Base-by-base conservation (phyloP, 2,797 vertebrate genomes). In the Oreortyx pictus region DNA sequence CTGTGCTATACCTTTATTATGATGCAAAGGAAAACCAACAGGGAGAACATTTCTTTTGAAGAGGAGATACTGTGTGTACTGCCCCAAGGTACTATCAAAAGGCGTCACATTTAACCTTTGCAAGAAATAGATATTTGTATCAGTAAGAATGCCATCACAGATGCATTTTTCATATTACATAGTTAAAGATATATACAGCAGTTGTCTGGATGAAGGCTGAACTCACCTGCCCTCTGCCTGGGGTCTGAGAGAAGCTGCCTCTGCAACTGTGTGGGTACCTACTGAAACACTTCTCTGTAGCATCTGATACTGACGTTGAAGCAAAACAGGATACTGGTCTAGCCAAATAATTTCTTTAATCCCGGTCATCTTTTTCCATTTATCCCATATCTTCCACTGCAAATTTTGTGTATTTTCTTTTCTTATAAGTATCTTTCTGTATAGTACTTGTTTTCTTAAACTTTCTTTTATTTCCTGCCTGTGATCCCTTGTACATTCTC, bases 21-120 rank as follows among this genome's bases (percentile, higher is more conserved):
- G 83, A 76, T 73, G 29, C 46, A 67, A 92, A 70, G 43, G 56
- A 78, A 89, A 89, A 41, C 10, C 80, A 89, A 86, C 90, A 94
- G 56, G 35, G 50, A 92, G 89, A 79, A 70, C 31, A 49, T 67
- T 93, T 86, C 27, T 67, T 60, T 37, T 57, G 56, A 52, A 79
- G 78, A 91, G 50, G 49, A 88, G 20, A 79, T 41, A 49, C 19
- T 56, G 87, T 25, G 37, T 82, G 7, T 64, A 35, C 67, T 86
- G 37, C 52, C 37, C 67, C 0, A 0, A 68, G 61, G 41, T 74
- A 33, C 79, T 87, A 68, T 46, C 52, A 66, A 79, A 87, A 91
- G 7, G 20, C 49, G 14, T 91, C 73, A 71, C 74, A 50, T 31
- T 70, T 66, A 83, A 77, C 46, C 50, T 81, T 52, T 76, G 37